Base-by-base conservation (phyloP, 2,113 vertebrate genomes). In the Galeopterus variegatus region DNA sequence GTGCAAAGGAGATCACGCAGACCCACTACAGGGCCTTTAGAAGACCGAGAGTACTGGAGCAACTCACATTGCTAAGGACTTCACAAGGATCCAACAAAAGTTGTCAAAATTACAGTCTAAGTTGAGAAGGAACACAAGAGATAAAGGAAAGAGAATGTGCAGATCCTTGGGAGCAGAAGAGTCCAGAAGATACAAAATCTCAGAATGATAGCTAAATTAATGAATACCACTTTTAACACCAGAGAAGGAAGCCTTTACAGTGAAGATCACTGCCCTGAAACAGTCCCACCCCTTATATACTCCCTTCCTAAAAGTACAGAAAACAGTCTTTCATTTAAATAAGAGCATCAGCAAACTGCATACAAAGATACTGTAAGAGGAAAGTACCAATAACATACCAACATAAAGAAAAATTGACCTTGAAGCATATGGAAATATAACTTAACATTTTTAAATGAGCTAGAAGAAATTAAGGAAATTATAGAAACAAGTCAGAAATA, bases 381-480 rank as follows among this genome's bases (percentile, higher is more conserved):
- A 75, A 90, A 64, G 26, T 52, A 56, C 56, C 45, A 60, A 1
- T 92, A 88, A n/a, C 17, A 33, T 18, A 65, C 1, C 33, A 79
- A 54, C 2, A 11, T 45, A 41, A 58, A 65, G 28, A 87, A 88
- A 82, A 90, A 8, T 48, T 14, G 50, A 6, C 41, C 50, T 69
- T 65, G 26, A 89, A 28, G 13, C 19, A 26, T 17, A 12, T 84
- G 56, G 60, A 95, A 93, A 36, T 83, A 21, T 93, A 69, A 56
- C 13, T 80, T 81, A 81, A 8, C 70, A 3, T 21, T 72, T 6
- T 36, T 88, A 54, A 91, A 41, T 56, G 75, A 84, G 23, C 58
- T 93, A 60, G 88, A 75, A 79, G 36, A 93, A 90, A 52, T 28
- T 45, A 72, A 82, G 21, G 88, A 72, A 91, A 54, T 14, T 52